phyloP scores from a whole-genome alignment of 1,140 invertebrate species.

The Cyrtorhinus lividipennis region DNA sequence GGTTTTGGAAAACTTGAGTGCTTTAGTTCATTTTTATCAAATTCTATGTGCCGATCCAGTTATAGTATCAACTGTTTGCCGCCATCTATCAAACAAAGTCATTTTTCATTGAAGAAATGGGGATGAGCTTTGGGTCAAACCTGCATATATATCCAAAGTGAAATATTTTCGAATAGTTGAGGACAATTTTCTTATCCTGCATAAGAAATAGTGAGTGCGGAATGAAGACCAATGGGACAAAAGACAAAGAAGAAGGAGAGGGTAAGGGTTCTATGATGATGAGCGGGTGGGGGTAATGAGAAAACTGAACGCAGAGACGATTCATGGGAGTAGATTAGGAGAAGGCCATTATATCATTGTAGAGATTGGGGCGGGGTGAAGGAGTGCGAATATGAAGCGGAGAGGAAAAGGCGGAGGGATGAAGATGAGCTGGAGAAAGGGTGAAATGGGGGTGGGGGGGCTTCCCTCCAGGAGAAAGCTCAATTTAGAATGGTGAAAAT shows the following conservation, averaged over 20 bases:
- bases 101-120: too few species aligned
- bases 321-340: constrained; percentile 8
- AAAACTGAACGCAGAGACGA: constrained; percentile 4
- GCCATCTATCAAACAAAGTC: too few species aligned
- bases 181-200: too few species aligned
- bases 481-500: constrained; percentile 10
- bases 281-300: not conserved
- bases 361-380: not conserved
- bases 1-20: too few species aligned
- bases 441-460: not conserved
- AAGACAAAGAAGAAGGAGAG: not conserved
- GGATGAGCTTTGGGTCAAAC: too few species aligned
- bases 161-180: too few species aligned
- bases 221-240: not conserved
- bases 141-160: too few species aligned
- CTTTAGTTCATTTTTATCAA: too few species aligned
- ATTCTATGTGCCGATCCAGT: too few species aligned
- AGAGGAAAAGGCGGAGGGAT: constrained; percentile 1
- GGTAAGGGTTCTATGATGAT: not conserved
- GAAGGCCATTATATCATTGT: constrained; percentile 10
- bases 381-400: not conserved
- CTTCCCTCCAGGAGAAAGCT: not conserved
- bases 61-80: too few species aligned
- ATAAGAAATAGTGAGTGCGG: not conserved
- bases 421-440: too few species aligned